These are phyloP conservation scores for Therioaphis trifolii DNA, from an alignment of 2,888 invertebrate species.

Conservation along the genomic window DNA sequence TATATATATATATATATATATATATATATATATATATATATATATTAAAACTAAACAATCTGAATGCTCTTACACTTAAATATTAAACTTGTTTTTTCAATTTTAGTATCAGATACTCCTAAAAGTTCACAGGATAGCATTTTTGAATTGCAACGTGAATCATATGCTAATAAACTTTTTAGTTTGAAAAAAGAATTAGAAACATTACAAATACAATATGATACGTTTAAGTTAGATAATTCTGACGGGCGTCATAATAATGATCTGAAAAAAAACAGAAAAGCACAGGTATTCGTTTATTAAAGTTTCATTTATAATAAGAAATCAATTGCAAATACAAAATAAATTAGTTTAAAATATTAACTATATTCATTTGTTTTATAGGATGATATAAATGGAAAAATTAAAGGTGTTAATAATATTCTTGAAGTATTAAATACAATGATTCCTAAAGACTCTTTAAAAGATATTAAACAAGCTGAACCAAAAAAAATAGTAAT, in stretches of 20 bases:
- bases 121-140: constrained; percentile 53
- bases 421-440: constrained; percentile 89
- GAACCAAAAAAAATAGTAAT: constrained; percentile 51
- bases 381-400: constrained; percentile 67
- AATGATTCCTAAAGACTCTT: constrained; percentile 72
- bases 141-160: constrained; percentile 56
- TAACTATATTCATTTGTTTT: not conserved
- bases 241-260: constrained; percentile 51
- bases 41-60: too few relatives aligned
- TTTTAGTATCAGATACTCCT: constrained; percentile 48
- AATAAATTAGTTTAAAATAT: not conserved
- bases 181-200: constrained; percentile 59
- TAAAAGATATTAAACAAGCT: constrained; percentile 47
- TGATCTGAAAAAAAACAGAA: constrained; percentile 57
- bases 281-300: constrained; percentile 47
- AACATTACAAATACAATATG: constrained; percentile 56
- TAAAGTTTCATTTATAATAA: not conserved
- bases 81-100: not conserved
- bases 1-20: too few relatives aligned
- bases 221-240: constrained; percentile 56
- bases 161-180: constrained; percentile 44
- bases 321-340: too few relatives aligned
- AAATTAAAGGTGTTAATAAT: constrained; percentile 85
- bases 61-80: too few relatives aligned
- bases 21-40: too few relatives aligned